Conservation (phyloP, 2,888 invertebrate genomes). For the Colostygia pectinataria region DNA sequence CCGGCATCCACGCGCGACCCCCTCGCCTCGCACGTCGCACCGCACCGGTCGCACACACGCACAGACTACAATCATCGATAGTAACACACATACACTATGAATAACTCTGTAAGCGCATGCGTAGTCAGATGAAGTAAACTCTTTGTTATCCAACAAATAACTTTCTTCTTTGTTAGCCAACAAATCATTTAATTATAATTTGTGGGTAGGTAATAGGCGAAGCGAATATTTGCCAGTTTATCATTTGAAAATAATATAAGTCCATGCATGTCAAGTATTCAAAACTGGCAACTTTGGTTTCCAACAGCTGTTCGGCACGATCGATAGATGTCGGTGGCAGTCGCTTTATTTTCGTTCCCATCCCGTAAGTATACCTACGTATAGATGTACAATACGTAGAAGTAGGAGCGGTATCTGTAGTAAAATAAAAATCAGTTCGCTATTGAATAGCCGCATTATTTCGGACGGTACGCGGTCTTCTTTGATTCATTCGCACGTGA, state of each 20-base stretch:
- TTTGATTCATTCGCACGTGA: constrained; percentile 56
- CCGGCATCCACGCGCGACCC: constrained; percentile 51
- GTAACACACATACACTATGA: constrained; percentile 15
- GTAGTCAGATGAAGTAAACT: no score
- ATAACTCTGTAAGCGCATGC: constrained; percentile 36
- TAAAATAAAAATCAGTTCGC: constrained; percentile 63
- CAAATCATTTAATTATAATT: no score
- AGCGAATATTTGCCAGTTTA: no score
- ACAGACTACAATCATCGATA: constrained; percentile 29
- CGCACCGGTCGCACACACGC: constrained; percentile 35
- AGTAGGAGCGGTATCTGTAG: constrained; percentile 76
- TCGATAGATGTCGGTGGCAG: constrained; percentile 82
- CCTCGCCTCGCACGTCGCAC: constrained; percentile 38
- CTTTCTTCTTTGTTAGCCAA: no score
- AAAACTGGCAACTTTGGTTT: constrained; percentile 54
- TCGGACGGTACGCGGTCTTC: constrained; percentile 63
- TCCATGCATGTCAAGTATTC: no score
- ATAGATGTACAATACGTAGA: no score
- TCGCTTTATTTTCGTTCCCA: constrained; percentile 77
- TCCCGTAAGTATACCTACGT: no score
- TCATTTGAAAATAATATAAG: no score
- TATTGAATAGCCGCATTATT: constrained; percentile 58
- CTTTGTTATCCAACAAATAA: no score
- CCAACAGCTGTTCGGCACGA: constrained; percentile 70
- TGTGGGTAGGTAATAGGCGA: constrained; percentile 15